Evolutionary conservation across 2,797 vertebrate genomes (phyloP), one percentile per base, ranked within the genome.

Genomic region (Notolabrus celidotus): DNA sequence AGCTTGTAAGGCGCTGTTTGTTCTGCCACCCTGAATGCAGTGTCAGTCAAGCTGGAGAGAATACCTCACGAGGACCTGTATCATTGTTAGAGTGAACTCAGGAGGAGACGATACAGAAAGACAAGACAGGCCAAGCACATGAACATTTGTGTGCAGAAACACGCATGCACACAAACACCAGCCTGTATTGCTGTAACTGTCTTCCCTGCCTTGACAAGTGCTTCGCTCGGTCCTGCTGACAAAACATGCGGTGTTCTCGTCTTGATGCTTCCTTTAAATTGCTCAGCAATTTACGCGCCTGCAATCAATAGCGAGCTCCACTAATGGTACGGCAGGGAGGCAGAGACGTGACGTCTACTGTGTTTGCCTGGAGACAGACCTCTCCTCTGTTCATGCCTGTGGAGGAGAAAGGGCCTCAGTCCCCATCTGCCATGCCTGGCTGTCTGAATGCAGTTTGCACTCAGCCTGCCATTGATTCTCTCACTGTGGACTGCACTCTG

Each of bases 251-350:
- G 71, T 23, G 56, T 74, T 74, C 72, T 66, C 7, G 54, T 82
- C 82, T 70, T 36, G 66, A 75, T 74, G 71, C 67, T 74, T 77
- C 67, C 66, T 83, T 83, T 77, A 71, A 76, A 82, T 92, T 88
- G 86, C 82, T 87, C 88, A 88, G 89, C 87, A 80, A 73, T 87
- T 89, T 84, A 68, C 58, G 23, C 57, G 34, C 50, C 16, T 14
- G 29, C 43, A 53, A 87, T 94, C 89, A 88, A 93, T 92, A 90
- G 89, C 41, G 91, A 89, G 87, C 78, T 72, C 75, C 88, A 85
- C 89, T 91, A 86, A 92, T 93, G 91, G 91, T 92, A 93, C 90
- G 71, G 50, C 75, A 72, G 74, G 14, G 54, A 81, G 74, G 79
- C 74, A 56, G 71, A 85, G 80, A 71, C 78, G 60, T 89, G 89